Base-by-base conservation (phyloP, 2,113 vertebrate genomes). In the Bubo scandiacus region DNA sequence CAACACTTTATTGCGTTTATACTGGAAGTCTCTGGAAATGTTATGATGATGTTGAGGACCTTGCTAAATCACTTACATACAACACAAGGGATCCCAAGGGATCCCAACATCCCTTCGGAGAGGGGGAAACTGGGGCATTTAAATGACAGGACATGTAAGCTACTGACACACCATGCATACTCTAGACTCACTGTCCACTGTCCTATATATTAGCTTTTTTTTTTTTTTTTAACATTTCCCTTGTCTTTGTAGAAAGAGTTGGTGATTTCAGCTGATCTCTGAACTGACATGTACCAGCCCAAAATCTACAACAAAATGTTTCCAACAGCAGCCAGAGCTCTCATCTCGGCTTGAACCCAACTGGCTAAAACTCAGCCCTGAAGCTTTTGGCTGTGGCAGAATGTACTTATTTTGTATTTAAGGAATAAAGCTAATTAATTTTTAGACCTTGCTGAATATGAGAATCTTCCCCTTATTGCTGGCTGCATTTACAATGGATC, bases 371-470 rank as follows among this genome's bases (percentile, higher is more conserved):
- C 32, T 43, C 82, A 94, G 26, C 59, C 29, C 26, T 30, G 20
- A 90, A 73, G 62, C 23, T 77, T 88, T 82, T 92, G 59, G 54
- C 71, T 82, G 23, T 9, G 70, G 27, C 17, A 73, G 26, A 63
- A 92, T 15, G 23, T 32, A 90, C 88, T 92, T 83, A 51, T 73
- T 90, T 86, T 67, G 34, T 38, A 52, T 72, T 94, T 92, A 93
- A 92, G 65, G 55, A 83, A 81, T 38, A 86, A 81, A 90, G 36
- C 25, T 88, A 88, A 95, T 90, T 90, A 66, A 81, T 83, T 80
- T 93, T 77, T 78, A 94, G 73, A 78, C 52, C 65, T 91, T 86
- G 54, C 43, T 91, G 73, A 75, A 89, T 57, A 43, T 9, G 10
- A 91, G 38, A 71, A 45, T 78, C 83, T 93, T 79, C 36, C 25